These are phyloP conservation scores for Psittacus erithacus DNA, from an alignment of 2,113 vertebrate species.

Conservation along the genomic window DNA sequence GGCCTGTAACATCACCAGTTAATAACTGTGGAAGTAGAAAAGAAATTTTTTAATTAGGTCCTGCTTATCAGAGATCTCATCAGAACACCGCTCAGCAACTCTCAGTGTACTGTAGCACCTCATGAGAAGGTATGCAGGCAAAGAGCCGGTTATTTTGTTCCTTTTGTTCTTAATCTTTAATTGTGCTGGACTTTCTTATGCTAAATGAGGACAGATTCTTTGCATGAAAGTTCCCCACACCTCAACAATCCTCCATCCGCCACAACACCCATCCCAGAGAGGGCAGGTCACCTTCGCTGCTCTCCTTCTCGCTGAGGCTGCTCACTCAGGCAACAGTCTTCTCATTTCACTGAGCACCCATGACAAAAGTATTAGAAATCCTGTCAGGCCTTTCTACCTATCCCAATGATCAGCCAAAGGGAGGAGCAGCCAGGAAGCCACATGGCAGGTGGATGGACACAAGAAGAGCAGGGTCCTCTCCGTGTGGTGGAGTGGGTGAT, in stretches of 20 bases:
- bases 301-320: not conserved
- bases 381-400: not conserved
- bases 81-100: not conserved
- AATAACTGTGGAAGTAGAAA: not conserved
- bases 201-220: not conserved
- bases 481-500: not conserved
- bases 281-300: not conserved
- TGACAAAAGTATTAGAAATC: not conserved
- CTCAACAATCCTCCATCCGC: not conserved
- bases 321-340: not conserved
- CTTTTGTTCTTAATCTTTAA: not conserved
- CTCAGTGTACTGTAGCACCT: not conserved
- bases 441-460: not conserved
- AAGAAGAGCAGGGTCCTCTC: accelerated
- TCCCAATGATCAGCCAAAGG: not conserved
- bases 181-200: not conserved
- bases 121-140: not conserved
- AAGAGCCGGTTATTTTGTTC: not conserved
- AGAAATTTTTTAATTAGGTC: not conserved
- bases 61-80: not conserved
- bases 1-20: not conserved
- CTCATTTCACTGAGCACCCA: not conserved
- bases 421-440: not conserved
- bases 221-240: not conserved
- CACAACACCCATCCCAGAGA: not conserved